Evolutionary conservation across 2,888 invertebrate species (phyloP).

Genomic region (Drosophila cognata): DNA sequence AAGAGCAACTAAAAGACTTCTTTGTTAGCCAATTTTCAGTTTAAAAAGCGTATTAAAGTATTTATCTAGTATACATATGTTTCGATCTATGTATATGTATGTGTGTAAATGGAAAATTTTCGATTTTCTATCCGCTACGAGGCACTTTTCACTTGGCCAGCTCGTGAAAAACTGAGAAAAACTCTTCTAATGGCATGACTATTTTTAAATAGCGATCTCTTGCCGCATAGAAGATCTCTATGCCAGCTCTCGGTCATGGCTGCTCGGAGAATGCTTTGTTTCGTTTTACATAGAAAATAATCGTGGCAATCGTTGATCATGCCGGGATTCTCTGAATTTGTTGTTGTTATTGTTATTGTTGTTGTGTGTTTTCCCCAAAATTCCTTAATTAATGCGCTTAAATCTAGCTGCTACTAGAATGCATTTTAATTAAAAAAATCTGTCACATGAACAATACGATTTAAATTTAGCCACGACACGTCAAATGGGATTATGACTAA

Average conservation of each 20-base stretch:
- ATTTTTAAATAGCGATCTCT: constrained; percentile 78
- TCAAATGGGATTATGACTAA: constrained; percentile 69
- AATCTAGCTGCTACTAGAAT: constrained; percentile 25
- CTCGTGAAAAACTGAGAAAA: constrained; percentile 83
- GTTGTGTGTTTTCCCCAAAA: constrained; percentile 19
- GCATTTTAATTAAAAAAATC: constrained; percentile 66
- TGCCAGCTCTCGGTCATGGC: constrained; percentile 22
- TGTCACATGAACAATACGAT: constrained; percentile 57
- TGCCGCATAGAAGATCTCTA: background rate
- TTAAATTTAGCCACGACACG: constrained; percentile 73
- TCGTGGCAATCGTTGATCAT: constrained; percentile 9
- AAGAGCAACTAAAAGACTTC: constrained; percentile 19
- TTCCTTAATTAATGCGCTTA: constrained; percentile 47
- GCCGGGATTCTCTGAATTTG: constrained; percentile 28
- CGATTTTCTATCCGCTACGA: constrained; percentile 55
- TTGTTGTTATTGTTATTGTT: constrained; percentile 1
- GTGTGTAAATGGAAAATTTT: constrained; percentile 49
- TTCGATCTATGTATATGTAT: constrained; percentile 34
- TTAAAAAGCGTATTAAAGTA: constrained; percentile 22
- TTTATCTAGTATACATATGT: constrained; percentile 48
- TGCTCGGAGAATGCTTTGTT: constrained; percentile 32
- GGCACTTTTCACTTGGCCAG: constrained; percentile 81
- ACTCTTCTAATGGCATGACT: constrained; percentile 64
- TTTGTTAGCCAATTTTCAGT: background rate
- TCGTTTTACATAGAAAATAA: constrained; percentile 5